Conservation (phyloP, 2,797 vertebrate species). For the Nyctalus aviator region DNA sequence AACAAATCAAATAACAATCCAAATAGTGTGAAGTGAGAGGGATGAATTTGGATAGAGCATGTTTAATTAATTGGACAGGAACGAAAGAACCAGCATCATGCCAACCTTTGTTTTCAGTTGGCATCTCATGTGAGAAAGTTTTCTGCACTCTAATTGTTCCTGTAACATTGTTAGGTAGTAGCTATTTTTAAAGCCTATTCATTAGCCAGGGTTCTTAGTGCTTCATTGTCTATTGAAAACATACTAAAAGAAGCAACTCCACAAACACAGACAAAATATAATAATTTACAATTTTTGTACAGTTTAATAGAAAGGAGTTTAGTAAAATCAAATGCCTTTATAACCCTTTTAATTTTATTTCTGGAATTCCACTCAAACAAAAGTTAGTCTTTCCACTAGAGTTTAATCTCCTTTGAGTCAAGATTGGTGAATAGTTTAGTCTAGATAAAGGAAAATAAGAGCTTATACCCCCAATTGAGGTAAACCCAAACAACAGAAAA, state of each 20-base stretch:
- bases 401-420: slow-evolving; percentile 45
- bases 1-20: slow-evolving; percentile 54
- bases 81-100: slow-evolving; percentile 65
- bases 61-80: slow-evolving; percentile 73
- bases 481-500: slow-evolving; percentile 56
- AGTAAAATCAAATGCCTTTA: slow-evolving; percentile 38
- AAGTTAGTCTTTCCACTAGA: slow-evolving; percentile 34
- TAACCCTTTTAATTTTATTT: slow-evolving; percentile 25
- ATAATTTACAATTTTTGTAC: slow-evolving; percentile 46
- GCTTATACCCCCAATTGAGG: slow-evolving; percentile 1
- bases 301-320: slow-evolving; percentile 43
- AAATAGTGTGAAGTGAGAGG: slow-evolving; percentile 53
- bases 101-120: slow-evolving; percentile 77
- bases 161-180: slow-evolving; percentile 78
- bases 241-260: slow-evolving; percentile 61
- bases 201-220: slow-evolving; percentile 64
- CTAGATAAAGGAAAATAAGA: slow-evolving; percentile 13
- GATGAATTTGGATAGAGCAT: slow-evolving; percentile 64
- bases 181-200: slow-evolving; percentile 79
- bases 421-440: slow-evolving; percentile 30
- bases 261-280: slow-evolving; percentile 26
- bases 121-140: slow-evolving; percentile 70
- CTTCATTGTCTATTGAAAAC: slow-evolving; percentile 68
- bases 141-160: slow-evolving; percentile 77
- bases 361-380: background rate